Percentiles rank a stretch among this genome's conserved stretches.
Conservation (phyloP, 1,140 invertebrate species). For the Atopsyche davidsoni region DNA sequence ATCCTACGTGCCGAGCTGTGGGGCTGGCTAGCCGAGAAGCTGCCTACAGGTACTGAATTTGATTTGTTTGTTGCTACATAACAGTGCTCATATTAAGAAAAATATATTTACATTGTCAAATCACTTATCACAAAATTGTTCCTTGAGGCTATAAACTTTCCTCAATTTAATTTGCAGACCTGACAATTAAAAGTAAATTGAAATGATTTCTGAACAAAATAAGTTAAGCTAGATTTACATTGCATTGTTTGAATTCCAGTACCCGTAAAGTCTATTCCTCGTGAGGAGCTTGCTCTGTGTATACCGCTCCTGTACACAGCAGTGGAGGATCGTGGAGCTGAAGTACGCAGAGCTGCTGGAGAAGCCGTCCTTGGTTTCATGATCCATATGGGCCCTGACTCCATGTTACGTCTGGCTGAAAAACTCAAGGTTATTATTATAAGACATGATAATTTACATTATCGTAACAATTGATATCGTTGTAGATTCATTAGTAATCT, state of each 20-base stretch:
- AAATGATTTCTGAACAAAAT: constrained; percentile 1
- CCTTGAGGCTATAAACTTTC: no score
- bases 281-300: constrained; percentile 75
- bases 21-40: constrained; percentile 75
- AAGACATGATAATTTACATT: background rate
- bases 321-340: constrained; percentile 85
- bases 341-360: constrained; percentile 83
- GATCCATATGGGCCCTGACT: constrained; percentile 85
- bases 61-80: background rate
- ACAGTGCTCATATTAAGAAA: background rate
- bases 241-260: constrained; percentile 38
- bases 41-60: constrained; percentile 58
- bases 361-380: constrained; percentile 88
- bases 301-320: constrained; percentile 75
- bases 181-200: background rate
- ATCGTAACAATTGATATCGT: background rate
- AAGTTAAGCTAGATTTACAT: constrained; percentile 6
- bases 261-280: constrained; percentile 63
- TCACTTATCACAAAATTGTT: no score
- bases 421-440: constrained; percentile 65
- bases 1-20: constrained; percentile 74
- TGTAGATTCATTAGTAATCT: constrained; percentile 12
- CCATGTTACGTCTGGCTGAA: constrained; percentile 70
- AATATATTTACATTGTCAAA: background rate
- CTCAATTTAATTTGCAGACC: background rate